Base-by-base conservation (phyloP, 2,113 vertebrate genomes). In the Microtus montanus region DNA sequence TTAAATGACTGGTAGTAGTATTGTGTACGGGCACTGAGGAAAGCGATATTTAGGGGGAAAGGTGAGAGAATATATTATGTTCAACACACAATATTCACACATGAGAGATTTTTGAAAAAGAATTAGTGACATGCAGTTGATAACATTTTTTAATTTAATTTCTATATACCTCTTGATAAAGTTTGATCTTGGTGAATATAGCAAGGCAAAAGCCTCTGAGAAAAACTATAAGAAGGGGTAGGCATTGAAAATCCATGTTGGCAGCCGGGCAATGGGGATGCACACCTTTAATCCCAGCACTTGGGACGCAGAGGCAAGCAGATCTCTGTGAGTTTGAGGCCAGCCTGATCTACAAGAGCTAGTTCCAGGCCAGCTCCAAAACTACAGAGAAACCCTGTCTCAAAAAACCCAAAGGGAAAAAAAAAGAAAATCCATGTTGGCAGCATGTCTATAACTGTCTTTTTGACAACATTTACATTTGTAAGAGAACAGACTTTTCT, bases 91-190 rank as follows among this genome's bases (percentile, higher is more conserved):
- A 33, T 66, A 47, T 79, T 13, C 17, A 41, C 9, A 26, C 66
- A 47, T 66, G 44, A 47, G 8, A 44, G 44, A 33, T 47, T 22
- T 35, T 12, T 38, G 7, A 49, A 68, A 47, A 86, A 68, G 49
- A 22, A 44, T 54, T 75, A 68, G 2, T 54, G 41, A 15, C 35
- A 2, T 38, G 92, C 44, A 22, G 87, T 88, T 77, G 95, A 47
- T 90, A 38, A 20, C 93, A 35, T 17, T 89, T n/a, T 90, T 90
- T 78, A 0, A 82, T 88, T 54, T 95, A 93, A 97, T 87, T 92
- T 52, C 49, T 44, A 0, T 82, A 20, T 90, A 96, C 68, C 86
- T 73, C 91, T n/a, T 54, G 41, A 33, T 47, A 87, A 86, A 49
- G 58, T 74, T 4, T 33, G 22, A 0, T 74, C 38, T 49, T 89